phyloP scores from a whole-genome alignment of 1,140 invertebrate species.

The Cheumatopsyche charites region DNA sequence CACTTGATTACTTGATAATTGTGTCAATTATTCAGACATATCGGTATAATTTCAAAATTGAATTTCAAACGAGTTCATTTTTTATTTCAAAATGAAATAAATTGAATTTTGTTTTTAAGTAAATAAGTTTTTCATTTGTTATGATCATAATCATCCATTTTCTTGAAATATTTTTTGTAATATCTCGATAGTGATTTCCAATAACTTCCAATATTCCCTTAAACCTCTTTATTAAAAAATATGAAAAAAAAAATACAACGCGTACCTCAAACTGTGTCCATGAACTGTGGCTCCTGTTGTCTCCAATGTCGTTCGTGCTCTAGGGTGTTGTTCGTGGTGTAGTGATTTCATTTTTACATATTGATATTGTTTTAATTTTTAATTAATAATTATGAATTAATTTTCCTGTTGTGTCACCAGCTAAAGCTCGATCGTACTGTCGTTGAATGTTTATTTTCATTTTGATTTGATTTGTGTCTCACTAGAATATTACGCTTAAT shows the following conservation, averaged over 20 bases:
- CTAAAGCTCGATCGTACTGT: slow-evolving; percentile 49
- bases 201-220: neutral
- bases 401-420: slow-evolving; percentile 48
- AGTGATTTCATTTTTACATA: slow-evolving; percentile 46
- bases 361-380: slow-evolving; percentile 48
- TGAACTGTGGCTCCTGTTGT: slow-evolving; percentile 40
- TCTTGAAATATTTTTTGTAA: too few relatives aligned
- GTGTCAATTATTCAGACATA: too few relatives aligned
- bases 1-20: too few relatives aligned
- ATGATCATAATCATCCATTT: too few relatives aligned
- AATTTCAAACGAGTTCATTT: too few relatives aligned
- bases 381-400: slow-evolving; percentile 45
- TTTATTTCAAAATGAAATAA: too few relatives aligned
- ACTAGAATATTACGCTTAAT: slow-evolving; percentile 48
- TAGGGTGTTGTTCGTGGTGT: slow-evolving; percentile 57
- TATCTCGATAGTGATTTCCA: too few relatives aligned
- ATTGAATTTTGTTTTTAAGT: too few relatives aligned
- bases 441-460: slow-evolving; percentile 39
- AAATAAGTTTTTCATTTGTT: too few relatives aligned
- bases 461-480: slow-evolving; percentile 45
- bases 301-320: slow-evolving; percentile 59
- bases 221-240: neutral
- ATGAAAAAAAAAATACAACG: neutral
- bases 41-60: too few relatives aligned
- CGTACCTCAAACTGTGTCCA: slow-evolving; percentile 37